A percentile compares a stretch with the other conserved stretches of the same genome.
Conservation (phyloP, 2,797 vertebrate genomes). For the Trachops cirrhosus region DNA sequence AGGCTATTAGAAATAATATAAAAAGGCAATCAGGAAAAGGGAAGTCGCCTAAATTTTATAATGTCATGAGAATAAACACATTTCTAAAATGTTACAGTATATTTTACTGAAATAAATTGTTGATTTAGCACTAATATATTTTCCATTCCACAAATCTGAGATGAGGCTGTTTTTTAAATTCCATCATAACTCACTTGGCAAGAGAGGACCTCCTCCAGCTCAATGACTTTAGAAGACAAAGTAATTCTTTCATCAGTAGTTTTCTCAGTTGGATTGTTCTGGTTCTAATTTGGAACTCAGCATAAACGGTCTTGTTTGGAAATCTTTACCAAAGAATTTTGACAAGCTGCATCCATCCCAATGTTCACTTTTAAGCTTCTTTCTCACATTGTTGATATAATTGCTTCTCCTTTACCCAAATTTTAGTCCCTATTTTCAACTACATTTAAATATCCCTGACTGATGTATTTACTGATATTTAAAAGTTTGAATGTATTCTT, state of each 20-base stretch:
- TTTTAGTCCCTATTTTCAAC: neutral
- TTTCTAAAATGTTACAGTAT: neutral
- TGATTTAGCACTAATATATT: neutral
- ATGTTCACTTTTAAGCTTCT: neutral
- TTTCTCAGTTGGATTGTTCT: constrained; percentile 6
- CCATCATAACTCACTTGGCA: neutral
- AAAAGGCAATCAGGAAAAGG: neutral
- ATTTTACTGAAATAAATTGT: neutral
- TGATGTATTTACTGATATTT: neutral
- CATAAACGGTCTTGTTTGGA: constrained; percentile 38
- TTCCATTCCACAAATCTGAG: neutral
- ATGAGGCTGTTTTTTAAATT: constrained; percentile 26
- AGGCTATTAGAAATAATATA: neutral
- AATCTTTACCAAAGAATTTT: constrained; percentile 38
- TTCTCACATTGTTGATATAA: neutral
- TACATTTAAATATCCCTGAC: neutral
- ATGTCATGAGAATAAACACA: neutral
- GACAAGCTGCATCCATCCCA: constrained; percentile 2
- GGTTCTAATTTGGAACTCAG: constrained; percentile 46
- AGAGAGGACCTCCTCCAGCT: neutral
- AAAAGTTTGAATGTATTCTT: neutral
- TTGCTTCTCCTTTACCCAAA: neutral
- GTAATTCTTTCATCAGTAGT: constrained; percentile 27
- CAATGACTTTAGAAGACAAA: constrained; percentile 25
- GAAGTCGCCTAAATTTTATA: neutral